Conservation (phyloP, 2,113 vertebrate species). For the Empidonax alnorum region DNA sequence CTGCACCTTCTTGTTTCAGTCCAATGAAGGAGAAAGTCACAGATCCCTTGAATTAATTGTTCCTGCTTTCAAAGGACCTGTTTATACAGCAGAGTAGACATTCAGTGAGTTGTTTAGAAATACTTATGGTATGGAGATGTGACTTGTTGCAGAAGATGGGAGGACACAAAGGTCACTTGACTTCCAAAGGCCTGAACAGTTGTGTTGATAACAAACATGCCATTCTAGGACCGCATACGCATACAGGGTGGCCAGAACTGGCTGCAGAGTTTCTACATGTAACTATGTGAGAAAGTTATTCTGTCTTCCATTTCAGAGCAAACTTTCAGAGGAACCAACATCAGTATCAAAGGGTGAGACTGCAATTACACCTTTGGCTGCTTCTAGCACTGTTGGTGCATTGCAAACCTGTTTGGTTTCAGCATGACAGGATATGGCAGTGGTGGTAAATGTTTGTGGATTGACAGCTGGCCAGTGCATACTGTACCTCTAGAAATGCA, state of each 20-base stretch:
- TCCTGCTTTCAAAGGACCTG: background rate
- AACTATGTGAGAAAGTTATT: background rate
- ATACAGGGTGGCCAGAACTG: background rate
- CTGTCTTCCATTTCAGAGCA: background rate
- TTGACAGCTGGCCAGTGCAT: background rate
- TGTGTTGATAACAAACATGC: background rate
- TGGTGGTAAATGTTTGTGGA: background rate
- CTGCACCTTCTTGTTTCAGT: background rate
- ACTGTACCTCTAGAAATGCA: background rate
- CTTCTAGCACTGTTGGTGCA: background rate
- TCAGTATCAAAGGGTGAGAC: background rate
- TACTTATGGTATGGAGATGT: background rate
- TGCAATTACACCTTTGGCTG: background rate
- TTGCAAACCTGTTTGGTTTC: background rate
- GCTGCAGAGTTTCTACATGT: background rate
- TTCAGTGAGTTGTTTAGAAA: background rate
- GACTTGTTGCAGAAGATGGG: background rate
- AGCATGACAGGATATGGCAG: background rate
- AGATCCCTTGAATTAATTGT: background rate
- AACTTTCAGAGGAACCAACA: background rate
- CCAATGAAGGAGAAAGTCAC: background rate
- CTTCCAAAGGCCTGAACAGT: background rate
- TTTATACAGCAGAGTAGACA: background rate
- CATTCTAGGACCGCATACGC: background rate
- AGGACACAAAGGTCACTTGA: background rate